A percentile compares a stretch with the other conserved stretches of the same genome.
These are phyloP conservation scores for Creontiades dilutus DNA, from an alignment of 2,888 invertebrate species.

Conservation along the genomic window DNA sequence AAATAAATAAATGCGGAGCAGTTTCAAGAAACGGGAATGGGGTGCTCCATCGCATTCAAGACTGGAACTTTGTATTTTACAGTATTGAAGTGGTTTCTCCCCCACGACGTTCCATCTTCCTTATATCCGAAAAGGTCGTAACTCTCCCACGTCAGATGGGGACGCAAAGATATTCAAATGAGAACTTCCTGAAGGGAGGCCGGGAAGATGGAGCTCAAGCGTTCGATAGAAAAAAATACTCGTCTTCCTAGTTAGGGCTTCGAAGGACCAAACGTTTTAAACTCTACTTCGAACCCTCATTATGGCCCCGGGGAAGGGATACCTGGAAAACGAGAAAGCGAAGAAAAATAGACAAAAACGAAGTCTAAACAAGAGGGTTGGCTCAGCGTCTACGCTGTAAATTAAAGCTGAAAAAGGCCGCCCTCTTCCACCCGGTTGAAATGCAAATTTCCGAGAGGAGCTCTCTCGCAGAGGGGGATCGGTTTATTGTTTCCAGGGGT, in stretches of 20 bases:
- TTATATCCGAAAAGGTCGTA: constrained; percentile 24
- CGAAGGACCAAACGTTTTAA: background rate
- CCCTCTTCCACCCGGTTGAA: background rate
- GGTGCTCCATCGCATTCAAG: too few species aligned
- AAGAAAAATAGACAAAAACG: constrained; percentile 21
- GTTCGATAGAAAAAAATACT: background rate
- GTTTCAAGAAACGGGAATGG: too few species aligned
- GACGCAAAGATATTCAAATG: constrained; percentile 49
- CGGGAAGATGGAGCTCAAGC: constrained; percentile 12
- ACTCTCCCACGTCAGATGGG: constrained; percentile 31
- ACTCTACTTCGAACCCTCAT: constrained; percentile 32
- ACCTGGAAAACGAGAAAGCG: constrained; percentile 9
- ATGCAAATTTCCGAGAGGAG: background rate
- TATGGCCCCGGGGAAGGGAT: background rate
- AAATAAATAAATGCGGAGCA: too few species aligned
- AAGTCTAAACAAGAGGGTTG: background rate
- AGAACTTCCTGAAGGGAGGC: constrained; percentile 25
- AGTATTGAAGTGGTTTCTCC: constrained; percentile 11
- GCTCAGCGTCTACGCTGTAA: background rate
- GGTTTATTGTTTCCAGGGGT: background rate
- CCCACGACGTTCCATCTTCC: background rate
- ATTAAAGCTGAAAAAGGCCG: background rate
- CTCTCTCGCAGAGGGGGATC: background rate
- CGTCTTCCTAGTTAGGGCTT: constrained; percentile 2
- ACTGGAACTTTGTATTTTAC: too few species aligned